Base-by-base conservation (phyloP, 2,113 vertebrate species). In the Passer domesticus region DNA sequence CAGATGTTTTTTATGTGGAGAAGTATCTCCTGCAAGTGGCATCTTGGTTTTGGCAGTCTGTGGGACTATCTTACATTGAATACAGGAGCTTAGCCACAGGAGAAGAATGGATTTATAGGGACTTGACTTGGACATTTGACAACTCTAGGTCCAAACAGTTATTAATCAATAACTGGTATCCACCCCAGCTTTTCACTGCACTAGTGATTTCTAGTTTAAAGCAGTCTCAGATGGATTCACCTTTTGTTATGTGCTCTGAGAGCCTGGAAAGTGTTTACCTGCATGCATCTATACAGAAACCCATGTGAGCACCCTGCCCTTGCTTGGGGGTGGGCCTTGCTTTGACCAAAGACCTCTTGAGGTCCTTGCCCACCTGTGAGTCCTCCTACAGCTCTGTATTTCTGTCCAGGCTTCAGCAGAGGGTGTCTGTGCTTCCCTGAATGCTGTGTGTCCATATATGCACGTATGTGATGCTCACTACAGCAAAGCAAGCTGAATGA, bases 381-480 rank as follows among this genome's bases (percentile, higher is more conserved):
- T 21, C 19, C 37, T 72, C 41, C 46, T 33, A 10, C 43, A 47
- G 1, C 15, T 46, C 25, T 20, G 7, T 35, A 4, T 79, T 79
- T 72, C 70, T 59, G 44, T 28, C 13, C 43, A 83, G 76, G 35
- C 23, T 80, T 69, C 20, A 62, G 53, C 43, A 81, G 37, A 60
- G 30, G 7, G 7, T 33, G 3, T n/a, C 11, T 28, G 9, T 68
- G 46, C 37, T 52, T 82, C 63, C 49, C 49, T 66, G 18, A 17
- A 16, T 0, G 2, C 44, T 62, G 9, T 20, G 27, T 33, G 68
- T 46, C 69, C 22, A 10, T 33, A 27, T 22, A 35, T 0, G 1
- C 44, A 43, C 4, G 2, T 25, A 18, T 9, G 21, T 18, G 49
- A 50, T 52, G 46, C 33, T 78, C 53, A 22, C 52, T 70, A 72